These are phyloP conservation scores for Muschampia plurimacula DNA, from an alignment of 2,888 invertebrate species.

Conservation along the genomic window DNA sequence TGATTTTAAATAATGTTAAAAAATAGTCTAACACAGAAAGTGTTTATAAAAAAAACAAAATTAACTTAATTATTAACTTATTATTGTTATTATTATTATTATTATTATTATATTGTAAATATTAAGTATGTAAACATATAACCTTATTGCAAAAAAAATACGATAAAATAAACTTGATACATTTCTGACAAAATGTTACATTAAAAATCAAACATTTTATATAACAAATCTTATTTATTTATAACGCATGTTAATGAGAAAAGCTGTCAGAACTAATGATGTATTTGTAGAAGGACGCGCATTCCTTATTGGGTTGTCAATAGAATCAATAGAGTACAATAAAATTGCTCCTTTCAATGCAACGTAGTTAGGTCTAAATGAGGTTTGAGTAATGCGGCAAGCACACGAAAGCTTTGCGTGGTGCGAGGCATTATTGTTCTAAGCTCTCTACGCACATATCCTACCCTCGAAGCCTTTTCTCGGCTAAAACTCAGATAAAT, in stretches of 20 bases:
- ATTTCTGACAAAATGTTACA: background rate
- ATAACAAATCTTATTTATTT: conserved; percentile 2
- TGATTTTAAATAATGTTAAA: too few species aligned
- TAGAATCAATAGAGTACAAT: conserved; percentile 83
- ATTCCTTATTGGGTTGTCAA: conserved; percentile 69
- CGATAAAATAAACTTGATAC: too few species aligned
- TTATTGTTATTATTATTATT: too few species aligned
- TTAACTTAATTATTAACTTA: too few species aligned
- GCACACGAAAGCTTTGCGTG: conserved; percentile 79
- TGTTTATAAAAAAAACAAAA: too few species aligned
- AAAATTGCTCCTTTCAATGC: conserved; percentile 82
- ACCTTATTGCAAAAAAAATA: too few species aligned
- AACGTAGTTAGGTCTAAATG: conserved; percentile 81
- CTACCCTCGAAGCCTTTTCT: conserved; percentile 43
- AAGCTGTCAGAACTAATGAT: conserved; percentile 60
- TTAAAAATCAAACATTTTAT: background rate
- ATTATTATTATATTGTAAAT: too few species aligned
- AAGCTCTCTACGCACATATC: conserved; percentile 44
- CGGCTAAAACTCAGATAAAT: conserved; percentile 45
- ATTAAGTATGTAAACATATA: too few species aligned
- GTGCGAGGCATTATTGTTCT: conserved; percentile 58
- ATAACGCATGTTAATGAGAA: conserved; percentile 60
- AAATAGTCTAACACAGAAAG: too few species aligned
- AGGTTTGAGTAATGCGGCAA: conserved; percentile 80
- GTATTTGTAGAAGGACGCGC: conserved; percentile 62